Evolutionary conservation across 1,140 invertebrate species (phyloP).

Genomic region (Atta colombica): DNA sequence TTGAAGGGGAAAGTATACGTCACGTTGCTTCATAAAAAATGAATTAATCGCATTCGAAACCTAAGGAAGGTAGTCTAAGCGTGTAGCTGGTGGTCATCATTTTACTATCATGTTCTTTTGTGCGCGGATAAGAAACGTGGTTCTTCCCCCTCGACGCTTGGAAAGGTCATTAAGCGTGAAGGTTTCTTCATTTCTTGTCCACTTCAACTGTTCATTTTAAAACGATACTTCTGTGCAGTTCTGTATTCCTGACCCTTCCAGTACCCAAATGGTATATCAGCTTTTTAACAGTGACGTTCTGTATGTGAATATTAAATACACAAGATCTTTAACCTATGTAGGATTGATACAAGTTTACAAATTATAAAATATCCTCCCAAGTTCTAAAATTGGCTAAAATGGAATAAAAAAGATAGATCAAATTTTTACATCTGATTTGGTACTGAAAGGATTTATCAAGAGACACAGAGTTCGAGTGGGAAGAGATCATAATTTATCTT

Average conservation of each 20-base stretch:
- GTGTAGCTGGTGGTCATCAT: conserved; percentile 37
- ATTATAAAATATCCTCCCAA: conserved; percentile 27
- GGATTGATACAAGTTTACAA: neutral
- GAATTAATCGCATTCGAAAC: neutral
- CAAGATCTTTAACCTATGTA: conserved; percentile 5
- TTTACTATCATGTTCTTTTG: conserved; percentile 8
- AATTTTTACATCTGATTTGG: conserved; percentile 18
- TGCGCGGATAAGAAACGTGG: conserved; percentile 9
- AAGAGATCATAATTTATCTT: conserved; percentile 61
- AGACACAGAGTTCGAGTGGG: conserved; percentile 47
- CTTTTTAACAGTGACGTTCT: neutral
- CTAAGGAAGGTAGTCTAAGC: neutral
- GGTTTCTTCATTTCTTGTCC: neutral
- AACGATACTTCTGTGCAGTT: conserved; percentile 10
- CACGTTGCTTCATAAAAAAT: neutral
- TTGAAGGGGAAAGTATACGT: conserved; percentile 25
- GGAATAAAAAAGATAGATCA: conserved; percentile 13
- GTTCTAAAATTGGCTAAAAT: neutral
- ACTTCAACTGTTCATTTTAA: neutral
- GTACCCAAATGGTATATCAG: neutral
- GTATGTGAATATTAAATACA: neutral
- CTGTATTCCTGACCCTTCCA: conserved; percentile 21
- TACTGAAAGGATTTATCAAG: conserved; percentile 37
- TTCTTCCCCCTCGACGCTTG: conserved; percentile 23
- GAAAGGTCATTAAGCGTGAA: neutral